A percentile compares a stretch with the other conserved stretches of the same genome.
Evolutionary conservation across 2,797 vertebrate species (phyloP).

Genomic region (Mormyrops attenuatus): DNA sequence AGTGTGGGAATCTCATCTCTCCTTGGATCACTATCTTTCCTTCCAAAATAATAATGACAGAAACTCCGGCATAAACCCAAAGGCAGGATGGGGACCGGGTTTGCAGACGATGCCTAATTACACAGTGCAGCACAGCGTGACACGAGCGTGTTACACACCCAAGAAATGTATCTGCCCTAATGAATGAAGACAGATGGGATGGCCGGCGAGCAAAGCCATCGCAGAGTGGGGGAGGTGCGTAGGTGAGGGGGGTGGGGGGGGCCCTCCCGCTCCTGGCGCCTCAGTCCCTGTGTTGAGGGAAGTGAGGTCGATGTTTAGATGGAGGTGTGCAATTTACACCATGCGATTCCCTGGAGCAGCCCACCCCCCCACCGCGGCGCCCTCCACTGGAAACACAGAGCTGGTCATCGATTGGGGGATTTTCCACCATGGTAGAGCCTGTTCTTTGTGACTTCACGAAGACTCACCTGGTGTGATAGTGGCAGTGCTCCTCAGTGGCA

Average conservation of each 20-base stretch:
- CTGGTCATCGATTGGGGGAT: conserved; percentile 18
- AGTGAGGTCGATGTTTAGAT: conserved; percentile 59
- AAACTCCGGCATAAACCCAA: not conserved
- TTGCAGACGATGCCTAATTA: conserved; percentile 56
- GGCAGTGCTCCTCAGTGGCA: not conserved
- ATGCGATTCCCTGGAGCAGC: conserved; percentile 42
- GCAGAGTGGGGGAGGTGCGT: conserved; percentile 41
- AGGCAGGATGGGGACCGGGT: not conserved
- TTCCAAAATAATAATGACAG: not conserved
- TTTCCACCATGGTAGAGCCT: conserved; percentile 10
- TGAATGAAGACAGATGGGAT: conserved; percentile 72
- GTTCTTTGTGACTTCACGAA: conserved; percentile 20
- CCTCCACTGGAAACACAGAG: not conserved
- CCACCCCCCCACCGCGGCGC: not conserved
- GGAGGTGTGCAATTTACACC: conserved; percentile 61
- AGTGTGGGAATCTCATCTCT: not conserved
- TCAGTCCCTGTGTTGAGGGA: conserved; percentile 35
- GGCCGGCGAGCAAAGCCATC: conserved; percentile 41
- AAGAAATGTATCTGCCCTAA: conserved; percentile 63
- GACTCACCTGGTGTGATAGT: conserved; percentile 13
- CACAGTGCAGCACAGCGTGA: conserved; percentile 62
- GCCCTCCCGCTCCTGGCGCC: not conserved
- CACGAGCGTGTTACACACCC: conserved; percentile 64
- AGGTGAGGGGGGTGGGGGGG: not conserved
- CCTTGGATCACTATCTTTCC: not conserved